Evolutionary conservation across 2,113 vertebrate genomes (phyloP).

Genomic region (Equus quagga): DNA sequence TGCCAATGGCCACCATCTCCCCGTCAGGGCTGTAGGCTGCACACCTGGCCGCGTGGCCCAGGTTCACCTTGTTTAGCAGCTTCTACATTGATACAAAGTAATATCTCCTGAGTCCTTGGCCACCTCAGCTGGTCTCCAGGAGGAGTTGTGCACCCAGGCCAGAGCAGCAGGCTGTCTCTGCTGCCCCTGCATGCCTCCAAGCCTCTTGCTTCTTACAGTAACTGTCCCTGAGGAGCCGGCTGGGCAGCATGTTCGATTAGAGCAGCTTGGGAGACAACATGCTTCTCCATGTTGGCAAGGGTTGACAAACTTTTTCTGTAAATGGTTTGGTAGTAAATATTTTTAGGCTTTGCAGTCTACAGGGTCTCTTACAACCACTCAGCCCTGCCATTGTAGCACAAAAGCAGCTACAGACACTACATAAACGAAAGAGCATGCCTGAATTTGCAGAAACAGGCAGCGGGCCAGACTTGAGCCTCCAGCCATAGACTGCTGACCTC

Average conservation of each 20-base stretch:
- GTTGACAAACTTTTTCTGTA: not conserved
- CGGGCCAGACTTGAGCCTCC: not conserved
- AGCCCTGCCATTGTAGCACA: not conserved
- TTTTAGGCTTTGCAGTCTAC: not conserved
- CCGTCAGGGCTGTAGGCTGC: conserved; percentile 95
- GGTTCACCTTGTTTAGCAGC: conserved; percentile 96
- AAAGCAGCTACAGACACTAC: not conserved
- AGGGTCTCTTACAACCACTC: not conserved
- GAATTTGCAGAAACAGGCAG: not conserved
- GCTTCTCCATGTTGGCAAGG: not conserved
- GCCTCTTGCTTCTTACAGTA: not conserved
- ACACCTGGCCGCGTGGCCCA: conserved; percentile 95
- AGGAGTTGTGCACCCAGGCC: not conserved
- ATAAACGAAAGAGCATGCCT: accelerated
- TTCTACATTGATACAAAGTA: conserved; percentile 88
- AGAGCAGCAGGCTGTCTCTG: not conserved
- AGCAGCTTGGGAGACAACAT: not conserved
- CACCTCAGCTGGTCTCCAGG: not conserved
- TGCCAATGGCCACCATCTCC: conserved; percentile 97
- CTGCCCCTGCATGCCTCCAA: not conserved
- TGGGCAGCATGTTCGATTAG: not conserved
- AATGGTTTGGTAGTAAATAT: not conserved
- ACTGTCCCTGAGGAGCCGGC: not conserved
- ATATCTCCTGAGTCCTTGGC: not conserved
- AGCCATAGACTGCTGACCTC: not conserved